A percentile compares a stretch with the other conserved stretches of the same genome.
Evolutionary conservation across 2,113 vertebrate genomes (phyloP).

Genomic region (Esox niger): DNA sequence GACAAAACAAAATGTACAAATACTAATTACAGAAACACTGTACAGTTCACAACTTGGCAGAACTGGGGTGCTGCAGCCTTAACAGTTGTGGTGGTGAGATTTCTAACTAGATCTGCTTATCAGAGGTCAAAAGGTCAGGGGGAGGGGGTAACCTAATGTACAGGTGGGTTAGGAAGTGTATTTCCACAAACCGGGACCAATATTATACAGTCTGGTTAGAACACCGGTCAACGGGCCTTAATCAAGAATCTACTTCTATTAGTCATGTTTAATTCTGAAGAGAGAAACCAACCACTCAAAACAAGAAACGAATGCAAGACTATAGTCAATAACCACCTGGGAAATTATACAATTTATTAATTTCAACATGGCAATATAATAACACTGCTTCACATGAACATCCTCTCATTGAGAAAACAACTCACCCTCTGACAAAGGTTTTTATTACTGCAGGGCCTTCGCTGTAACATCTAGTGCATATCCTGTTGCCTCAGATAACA

Average conservation of each 20-base stretch:
- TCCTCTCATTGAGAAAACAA: not conserved
- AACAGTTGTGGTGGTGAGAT: constrained; percentile 34
- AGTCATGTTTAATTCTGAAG: constrained; percentile 31
- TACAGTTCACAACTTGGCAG: constrained; percentile 81
- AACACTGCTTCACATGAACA: constrained; percentile 42
- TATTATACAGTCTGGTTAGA: constrained; percentile 18
- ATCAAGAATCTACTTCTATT: constrained; percentile 44
- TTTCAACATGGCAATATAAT: constrained; percentile 52
- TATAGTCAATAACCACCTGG: constrained; percentile 30
- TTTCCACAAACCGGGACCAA: constrained; percentile 24
- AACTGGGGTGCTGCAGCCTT: constrained; percentile 61
- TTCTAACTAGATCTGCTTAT: constrained; percentile 30
- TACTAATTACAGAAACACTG: constrained; percentile 72
- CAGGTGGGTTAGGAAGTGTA: constrained; percentile 39
- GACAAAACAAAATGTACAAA: constrained; percentile 67
- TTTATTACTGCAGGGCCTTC: constrained; percentile 3
- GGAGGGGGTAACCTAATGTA: constrained; percentile 38
- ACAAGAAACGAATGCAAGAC: constrained; percentile 8
- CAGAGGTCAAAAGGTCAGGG: constrained; percentile 29
- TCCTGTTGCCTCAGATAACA: constrained; percentile 13
- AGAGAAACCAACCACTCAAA: constrained; percentile 15
- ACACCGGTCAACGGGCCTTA: constrained; percentile 56
- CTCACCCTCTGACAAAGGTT: constrained; percentile 12
- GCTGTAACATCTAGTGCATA: constrained; percentile 33
- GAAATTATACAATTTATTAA: constrained; percentile 31